A percentile compares a stretch with the other conserved stretches of the same genome.
These are phyloP conservation scores for Atopsyche davidsoni DNA, from an alignment of 1,140 invertebrate species.

Conservation along the genomic window DNA sequence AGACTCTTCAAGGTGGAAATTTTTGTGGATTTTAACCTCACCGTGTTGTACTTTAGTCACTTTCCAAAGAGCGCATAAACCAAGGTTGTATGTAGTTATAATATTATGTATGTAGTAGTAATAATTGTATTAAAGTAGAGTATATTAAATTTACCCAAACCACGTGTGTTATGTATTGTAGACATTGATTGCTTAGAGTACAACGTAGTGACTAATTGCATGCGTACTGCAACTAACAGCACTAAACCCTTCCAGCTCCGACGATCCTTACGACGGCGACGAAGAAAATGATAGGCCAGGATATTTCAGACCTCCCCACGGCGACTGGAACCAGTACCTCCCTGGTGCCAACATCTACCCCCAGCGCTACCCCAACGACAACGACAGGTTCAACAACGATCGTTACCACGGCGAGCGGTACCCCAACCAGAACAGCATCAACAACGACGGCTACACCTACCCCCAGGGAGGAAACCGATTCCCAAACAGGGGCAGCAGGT, in stretches of 20 bases:
- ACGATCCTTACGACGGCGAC: slow-evolving; percentile 20
- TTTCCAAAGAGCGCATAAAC: no score
- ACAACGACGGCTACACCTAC: no score
- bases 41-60: no score
- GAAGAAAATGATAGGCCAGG: slow-evolving; percentile 8
- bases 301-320: slow-evolving; percentile 22
- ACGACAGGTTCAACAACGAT: background rate
- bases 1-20: no score
- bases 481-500: slow-evolving; percentile 5
- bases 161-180: no score
- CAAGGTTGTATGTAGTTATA: no score
- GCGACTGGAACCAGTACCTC: slow-evolving; percentile 20
- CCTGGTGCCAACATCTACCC: slow-evolving; percentile 22
- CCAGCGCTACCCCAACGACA: slow-evolving; percentile 1
- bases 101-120: no score
- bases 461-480: slow-evolving; percentile 9
- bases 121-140: no score
- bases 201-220: background rate
- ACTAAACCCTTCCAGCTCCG: slow-evolving; percentile 12
- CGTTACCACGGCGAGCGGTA: slow-evolving; percentile 5
- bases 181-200: no score
- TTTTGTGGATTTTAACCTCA: no score
- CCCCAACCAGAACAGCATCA: background rate
- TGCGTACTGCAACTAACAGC: background rate
- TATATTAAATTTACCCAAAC: no score